These are phyloP conservation scores for Polydrusus pterygomalis DNA, from an alignment of 2,888 invertebrate genomes.

Conservation along the genomic window DNA sequence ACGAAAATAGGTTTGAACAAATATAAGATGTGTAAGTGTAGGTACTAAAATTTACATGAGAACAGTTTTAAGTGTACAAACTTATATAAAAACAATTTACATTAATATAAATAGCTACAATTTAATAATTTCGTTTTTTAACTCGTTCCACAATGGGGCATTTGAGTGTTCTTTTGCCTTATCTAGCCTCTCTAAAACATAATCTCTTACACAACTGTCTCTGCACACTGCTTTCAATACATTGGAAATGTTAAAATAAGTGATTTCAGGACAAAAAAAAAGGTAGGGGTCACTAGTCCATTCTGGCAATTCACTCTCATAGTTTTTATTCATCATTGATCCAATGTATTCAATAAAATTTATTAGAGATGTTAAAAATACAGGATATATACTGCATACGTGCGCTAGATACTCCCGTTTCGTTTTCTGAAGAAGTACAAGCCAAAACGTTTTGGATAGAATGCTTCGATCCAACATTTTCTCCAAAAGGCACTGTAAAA, in stretches of 20 bases:
- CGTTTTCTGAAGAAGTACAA: conserved; percentile 65
- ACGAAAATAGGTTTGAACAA: background rate
- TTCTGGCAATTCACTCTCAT: conserved; percentile 56
- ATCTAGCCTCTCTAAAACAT: conserved; percentile 72
- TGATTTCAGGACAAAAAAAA: conserved; percentile 71
- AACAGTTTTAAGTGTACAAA: too few relatives aligned
- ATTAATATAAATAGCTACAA: background rate
- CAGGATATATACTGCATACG: conserved; percentile 66
- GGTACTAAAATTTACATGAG: too few relatives aligned
- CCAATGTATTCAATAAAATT: conserved; percentile 72
- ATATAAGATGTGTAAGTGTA: too few relatives aligned
- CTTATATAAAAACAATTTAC: background rate
- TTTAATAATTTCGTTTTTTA: conserved; percentile 55
- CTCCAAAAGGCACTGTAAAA: conserved; percentile 64
- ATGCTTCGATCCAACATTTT: conserved; percentile 68
- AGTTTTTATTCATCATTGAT: conserved; percentile 69
- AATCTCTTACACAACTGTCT: conserved; percentile 68
- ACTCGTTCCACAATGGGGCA: conserved; percentile 70
- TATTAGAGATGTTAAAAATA: conserved; percentile 70
- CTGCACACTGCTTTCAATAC: conserved; percentile 71
- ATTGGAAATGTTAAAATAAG: conserved; percentile 73
- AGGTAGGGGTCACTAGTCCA: conserved; percentile 68
- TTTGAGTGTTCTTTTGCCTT: conserved; percentile 70
- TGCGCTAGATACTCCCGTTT: conserved; percentile 65
- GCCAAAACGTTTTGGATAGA: conserved; percentile 69